phyloP scores from a whole-genome alignment of 2,888 invertebrate genomes.

The Dugesia japonica region DNA sequence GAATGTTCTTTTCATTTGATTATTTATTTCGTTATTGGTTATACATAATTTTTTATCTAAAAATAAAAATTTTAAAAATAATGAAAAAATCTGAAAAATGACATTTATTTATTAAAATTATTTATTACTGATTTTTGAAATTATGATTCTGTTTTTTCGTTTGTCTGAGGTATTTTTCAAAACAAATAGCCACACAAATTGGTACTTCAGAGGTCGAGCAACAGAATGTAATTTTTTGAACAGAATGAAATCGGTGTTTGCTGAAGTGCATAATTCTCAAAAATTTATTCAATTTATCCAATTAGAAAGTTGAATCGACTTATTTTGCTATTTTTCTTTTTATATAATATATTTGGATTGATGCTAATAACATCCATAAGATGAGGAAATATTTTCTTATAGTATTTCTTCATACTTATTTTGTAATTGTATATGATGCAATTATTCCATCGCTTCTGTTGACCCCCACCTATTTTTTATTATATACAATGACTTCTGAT shows the following conservation, averaged over 20 bases:
- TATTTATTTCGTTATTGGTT: no score
- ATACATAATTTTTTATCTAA: no score
- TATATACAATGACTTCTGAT: not conserved
- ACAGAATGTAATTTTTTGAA: no score
- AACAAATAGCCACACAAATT: not conserved
- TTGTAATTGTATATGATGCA: not conserved
- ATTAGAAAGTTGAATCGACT: not conserved
- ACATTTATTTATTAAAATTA: no score
- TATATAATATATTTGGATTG: not conserved
- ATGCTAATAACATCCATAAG: not conserved
- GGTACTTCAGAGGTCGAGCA: not conserved
- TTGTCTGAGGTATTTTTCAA: no score
- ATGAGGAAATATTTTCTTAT: not conserved
- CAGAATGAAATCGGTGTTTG: not conserved
- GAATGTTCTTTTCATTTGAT: no score
- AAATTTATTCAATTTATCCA: not conserved
- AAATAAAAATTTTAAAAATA: no score
- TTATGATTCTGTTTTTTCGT: no score
- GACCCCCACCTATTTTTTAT: not conserved
- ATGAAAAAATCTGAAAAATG: no score
- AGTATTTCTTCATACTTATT: not conserved
- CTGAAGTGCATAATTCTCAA: not conserved
- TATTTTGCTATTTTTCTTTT: not conserved
- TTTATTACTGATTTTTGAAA: no score
- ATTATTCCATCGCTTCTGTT: slow-evolving; percentile 15